These are phyloP conservation scores for Varroa destructor DNA, from an alignment of 1,140 invertebrate species.

Conservation along the genomic window DNA sequence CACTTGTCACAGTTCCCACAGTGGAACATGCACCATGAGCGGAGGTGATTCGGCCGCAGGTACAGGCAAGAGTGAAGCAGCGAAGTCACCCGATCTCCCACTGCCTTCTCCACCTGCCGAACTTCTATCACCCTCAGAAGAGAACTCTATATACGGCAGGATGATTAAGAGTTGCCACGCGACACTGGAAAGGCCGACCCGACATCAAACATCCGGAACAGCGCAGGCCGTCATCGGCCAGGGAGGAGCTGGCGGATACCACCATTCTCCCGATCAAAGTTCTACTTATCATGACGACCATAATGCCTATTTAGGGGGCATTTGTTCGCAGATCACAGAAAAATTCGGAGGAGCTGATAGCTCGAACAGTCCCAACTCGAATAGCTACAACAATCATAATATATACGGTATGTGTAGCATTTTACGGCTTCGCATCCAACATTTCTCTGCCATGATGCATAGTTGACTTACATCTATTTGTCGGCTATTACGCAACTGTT, in stretches of 20 bases:
- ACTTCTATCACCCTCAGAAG: constrained; percentile 17
- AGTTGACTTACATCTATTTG: too few species aligned
- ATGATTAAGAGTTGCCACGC: constrained; percentile 26
- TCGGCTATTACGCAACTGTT: too few species aligned
- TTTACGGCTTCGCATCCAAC: too few species aligned
- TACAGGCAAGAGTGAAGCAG: too few species aligned
- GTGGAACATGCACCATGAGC: too few species aligned
- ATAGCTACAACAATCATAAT: constrained; percentile 1
- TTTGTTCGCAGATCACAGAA: constrained; percentile 13
- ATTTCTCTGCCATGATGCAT: too few species aligned
- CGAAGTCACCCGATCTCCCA: constrained; percentile 11
- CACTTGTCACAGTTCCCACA: too few species aligned
- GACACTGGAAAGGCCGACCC: background rate
- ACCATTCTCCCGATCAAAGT: too few species aligned
- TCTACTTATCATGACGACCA: background rate
- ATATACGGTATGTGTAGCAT: constrained; percentile 2
- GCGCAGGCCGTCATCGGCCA: too few species aligned
- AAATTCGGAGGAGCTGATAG: constrained; percentile 11
- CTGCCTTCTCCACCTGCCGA: constrained; percentile 17
- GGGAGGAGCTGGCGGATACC: too few species aligned
- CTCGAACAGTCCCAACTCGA: background rate
- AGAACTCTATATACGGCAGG: constrained; percentile 26
- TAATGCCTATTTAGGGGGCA: constrained; percentile 9
- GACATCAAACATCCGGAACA: background rate
- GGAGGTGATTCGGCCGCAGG: too few species aligned